These are phyloP conservation scores for Galbula dea DNA, from an alignment of 2,113 vertebrate genomes.

Conservation along the genomic window DNA sequence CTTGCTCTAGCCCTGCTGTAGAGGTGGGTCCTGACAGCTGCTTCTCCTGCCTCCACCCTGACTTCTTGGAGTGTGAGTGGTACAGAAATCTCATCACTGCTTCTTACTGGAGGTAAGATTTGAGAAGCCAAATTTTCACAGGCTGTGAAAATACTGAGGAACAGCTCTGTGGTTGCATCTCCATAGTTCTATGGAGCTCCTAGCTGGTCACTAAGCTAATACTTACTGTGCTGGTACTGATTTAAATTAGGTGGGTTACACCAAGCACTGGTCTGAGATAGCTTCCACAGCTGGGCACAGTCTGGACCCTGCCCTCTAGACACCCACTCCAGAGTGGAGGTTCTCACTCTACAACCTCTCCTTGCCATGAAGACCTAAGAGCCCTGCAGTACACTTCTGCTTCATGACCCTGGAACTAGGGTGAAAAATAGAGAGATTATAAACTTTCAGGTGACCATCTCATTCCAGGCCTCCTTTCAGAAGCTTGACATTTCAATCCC, in stretches of 20 bases:
- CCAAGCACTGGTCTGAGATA: background rate
- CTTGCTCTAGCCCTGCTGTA: background rate
- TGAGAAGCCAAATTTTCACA: no score
- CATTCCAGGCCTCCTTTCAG: background rate
- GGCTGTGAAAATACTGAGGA: background rate
- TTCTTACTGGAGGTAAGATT: background rate
- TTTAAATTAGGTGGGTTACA: accelerated
- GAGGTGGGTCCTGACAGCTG: background rate
- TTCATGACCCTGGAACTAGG: background rate
- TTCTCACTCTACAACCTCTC: background rate
- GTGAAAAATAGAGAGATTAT: background rate
- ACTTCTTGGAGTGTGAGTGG: background rate
- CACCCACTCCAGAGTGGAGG: background rate
- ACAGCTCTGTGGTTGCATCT: background rate
- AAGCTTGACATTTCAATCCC: background rate
- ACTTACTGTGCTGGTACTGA: background rate
- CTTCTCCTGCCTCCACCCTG: background rate
- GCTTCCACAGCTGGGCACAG: background rate
- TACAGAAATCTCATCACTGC: background rate
- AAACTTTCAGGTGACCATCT: background rate
- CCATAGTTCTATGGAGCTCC: background rate
- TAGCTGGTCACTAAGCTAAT: background rate
- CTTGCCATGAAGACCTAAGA: background rate
- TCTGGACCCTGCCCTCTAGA: background rate
- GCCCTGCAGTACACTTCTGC: background rate